These are phyloP conservation scores for Syngnathus rostellatus DNA, from an alignment of 2,797 vertebrate species.

Conservation along the genomic window DNA sequence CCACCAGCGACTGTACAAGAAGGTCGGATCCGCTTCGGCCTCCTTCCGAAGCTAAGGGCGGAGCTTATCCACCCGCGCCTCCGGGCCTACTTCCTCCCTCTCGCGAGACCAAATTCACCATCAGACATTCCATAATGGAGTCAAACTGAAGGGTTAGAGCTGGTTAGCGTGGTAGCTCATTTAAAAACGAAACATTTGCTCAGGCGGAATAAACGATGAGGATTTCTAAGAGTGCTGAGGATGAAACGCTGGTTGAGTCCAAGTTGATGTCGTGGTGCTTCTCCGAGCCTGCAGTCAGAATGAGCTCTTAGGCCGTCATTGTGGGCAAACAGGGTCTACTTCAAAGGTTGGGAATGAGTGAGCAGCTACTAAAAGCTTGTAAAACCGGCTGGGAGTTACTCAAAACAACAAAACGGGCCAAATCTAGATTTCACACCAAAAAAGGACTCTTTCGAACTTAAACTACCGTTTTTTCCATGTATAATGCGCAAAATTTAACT, in stretches of 20 bases:
- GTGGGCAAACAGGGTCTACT: not conserved
- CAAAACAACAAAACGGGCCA: not conserved
- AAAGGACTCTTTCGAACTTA: not conserved
- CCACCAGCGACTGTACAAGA: not conserved
- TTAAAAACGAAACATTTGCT: not conserved
- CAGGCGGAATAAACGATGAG: slow-evolving; percentile 13
- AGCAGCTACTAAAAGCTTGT: not conserved
- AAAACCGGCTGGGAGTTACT: not conserved
- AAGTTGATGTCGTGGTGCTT: not conserved
- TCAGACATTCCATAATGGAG: too few species aligned
- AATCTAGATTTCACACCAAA: not conserved
- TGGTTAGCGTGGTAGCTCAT: too few species aligned
- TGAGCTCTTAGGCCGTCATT: not conserved
- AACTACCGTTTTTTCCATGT: too few species aligned
- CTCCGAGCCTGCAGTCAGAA: not conserved
- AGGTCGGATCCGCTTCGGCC: not conserved
- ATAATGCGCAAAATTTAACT: too few species aligned
- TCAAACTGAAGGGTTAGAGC: too few species aligned
- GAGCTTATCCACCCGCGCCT: slow-evolving; percentile 16
- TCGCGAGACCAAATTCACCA: too few species aligned
- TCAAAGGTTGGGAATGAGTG: slow-evolving; percentile 6
- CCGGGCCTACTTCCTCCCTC: slow-evolving; percentile 40
- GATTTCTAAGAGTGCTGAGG: not conserved
- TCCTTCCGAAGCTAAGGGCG: slow-evolving; percentile 6
- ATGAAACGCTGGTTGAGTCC: not conserved